phyloP scores from a whole-genome alignment of 92 coral and sea anemone genomes.

The Porites evermanni region DNA sequence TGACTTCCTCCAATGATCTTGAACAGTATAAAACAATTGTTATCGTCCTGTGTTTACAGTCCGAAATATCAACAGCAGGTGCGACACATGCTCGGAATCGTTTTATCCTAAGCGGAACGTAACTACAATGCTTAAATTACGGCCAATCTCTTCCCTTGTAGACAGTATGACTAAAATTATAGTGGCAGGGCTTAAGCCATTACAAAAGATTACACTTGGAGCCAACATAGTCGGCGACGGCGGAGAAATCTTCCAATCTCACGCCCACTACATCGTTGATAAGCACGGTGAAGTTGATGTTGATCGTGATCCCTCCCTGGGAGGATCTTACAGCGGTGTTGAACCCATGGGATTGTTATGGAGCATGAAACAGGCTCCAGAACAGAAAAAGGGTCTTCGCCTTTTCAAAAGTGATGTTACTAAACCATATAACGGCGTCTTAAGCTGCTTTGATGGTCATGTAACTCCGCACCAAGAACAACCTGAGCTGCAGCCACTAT shows the following conservation, averaged over 20 bases:
- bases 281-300: conserved; percentile 16
- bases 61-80: no score
- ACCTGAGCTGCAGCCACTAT: not conserved
- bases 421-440: conserved; percentile 34
- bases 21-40: no score
- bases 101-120: no score
- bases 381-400: conserved; percentile 31
- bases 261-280: conserved; percentile 10
- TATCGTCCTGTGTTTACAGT: no score
- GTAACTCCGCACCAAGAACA: not conserved
- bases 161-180: conserved; percentile 14
- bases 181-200: not conserved
- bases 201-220: not conserved
- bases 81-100: no score
- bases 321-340: conserved; percentile 34
- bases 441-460: conserved; percentile 37
- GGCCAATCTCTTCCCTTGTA: conserved; percentile 4
- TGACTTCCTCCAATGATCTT: no score
- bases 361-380: conserved; percentile 43
- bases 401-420: conserved; percentile 48
- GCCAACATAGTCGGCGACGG: not conserved
- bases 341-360: conserved; percentile 54
- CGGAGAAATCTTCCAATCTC: conserved; percentile 8
- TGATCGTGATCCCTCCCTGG: conserved; percentile 2
- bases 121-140: not conserved